Base-by-base conservation (phyloP, 2,113 vertebrate species). In the Urocynchramus pylzowi region DNA sequence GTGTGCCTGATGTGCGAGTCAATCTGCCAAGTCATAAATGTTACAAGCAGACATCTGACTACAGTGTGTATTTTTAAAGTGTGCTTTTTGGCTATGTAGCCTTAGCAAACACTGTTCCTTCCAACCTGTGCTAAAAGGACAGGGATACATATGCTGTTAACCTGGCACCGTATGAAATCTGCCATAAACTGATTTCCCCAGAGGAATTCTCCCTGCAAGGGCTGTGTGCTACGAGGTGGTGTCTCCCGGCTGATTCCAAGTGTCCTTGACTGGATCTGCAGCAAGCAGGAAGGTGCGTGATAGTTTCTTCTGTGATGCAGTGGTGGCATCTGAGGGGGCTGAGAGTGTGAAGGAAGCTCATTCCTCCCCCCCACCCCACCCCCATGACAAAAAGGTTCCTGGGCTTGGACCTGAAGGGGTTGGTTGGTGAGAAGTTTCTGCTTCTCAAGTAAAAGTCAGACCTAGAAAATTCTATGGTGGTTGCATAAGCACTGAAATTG, bases 1-100 rank as follows among this genome's bases (percentile, higher is more conserved):
- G 11, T 83, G 76, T 80, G 85, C 87, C 79, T 96, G 90, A 90
- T 91, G 79, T 80, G 87, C 85, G 68, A 94, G 81, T 95, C 85
- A 94, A 91, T 90, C 75, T 96, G 94, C 92, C 87, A 92, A 85
- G 67, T 91, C 87, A 67, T 67, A 88, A 74, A 83, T 64, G 88
- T 91, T 91, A 85, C 67, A 89, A 90, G 89, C 86, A 96, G 91
- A 95, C 86, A 24, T 68, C 91, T 94, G 93, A 94, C 95, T 95
- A 50, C 78, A 56, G 33, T 2, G 42, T 74, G 60, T 50, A 28
- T 74, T 90, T 96, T 83, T 75, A 35, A 93, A 88, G 49, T 20
- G 74, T 5, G 9, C 39, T 93, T 90, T 67, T 49, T 80, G 75
- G 53, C 91, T 82, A 5, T 10, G 53, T 23, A 65, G 49, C 65